These are phyloP conservation scores for Alouatta palliata DNA, from an alignment of 2,113 vertebrate species.

Conservation along the genomic window DNA sequence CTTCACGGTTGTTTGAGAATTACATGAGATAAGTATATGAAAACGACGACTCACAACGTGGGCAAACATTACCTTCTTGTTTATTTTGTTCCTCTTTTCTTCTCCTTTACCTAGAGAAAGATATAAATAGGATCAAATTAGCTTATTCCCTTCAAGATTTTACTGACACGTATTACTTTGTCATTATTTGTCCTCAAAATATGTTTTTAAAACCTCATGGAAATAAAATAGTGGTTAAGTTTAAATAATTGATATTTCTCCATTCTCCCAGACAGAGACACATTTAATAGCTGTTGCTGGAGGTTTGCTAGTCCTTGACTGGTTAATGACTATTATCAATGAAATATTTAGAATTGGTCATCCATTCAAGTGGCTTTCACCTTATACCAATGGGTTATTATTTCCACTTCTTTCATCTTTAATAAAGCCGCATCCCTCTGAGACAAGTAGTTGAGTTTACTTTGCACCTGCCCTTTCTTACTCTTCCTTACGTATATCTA, in stretches of 20 bases:
- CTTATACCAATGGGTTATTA: background rate
- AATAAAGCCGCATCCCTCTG: background rate
- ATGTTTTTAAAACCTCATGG: background rate
- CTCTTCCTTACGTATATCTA: constrained; percentile 1
- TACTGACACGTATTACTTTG: background rate
- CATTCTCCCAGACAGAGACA: background rate
- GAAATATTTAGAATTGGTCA: background rate
- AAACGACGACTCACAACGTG: background rate
- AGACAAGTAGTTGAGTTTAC: constrained; percentile 7
- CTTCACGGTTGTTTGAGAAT: background rate
- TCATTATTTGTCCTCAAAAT: background rate
- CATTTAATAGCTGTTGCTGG: background rate
- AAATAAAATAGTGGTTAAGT: constrained; percentile 31
- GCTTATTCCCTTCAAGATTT: background rate
- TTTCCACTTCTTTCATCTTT: background rate
- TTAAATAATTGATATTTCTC: constrained; percentile 11
- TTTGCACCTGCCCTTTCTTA: background rate
- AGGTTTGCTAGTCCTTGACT: background rate
- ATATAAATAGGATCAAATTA: background rate
- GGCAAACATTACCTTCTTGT: background rate
- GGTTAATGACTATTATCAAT: background rate
- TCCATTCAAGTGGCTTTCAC: background rate
- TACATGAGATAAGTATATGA: background rate
- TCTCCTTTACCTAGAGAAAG: background rate
- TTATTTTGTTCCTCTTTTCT: background rate